Base-by-base conservation (phyloP, 1,140 invertebrate genomes). In the Atta colombica region DNA sequence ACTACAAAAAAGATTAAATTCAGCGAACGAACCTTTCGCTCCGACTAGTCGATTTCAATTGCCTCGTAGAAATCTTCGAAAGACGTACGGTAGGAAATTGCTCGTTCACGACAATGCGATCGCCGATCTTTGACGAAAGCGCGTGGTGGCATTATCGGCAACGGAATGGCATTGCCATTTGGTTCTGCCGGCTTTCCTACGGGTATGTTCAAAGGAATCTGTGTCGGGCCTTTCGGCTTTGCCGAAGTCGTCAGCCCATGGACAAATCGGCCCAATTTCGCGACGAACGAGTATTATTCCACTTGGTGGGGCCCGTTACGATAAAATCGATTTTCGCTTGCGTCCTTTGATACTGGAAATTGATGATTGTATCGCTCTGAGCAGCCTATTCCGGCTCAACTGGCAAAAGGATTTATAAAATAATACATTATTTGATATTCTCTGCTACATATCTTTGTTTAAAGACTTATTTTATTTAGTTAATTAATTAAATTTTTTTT, bases 101-200 rank as follows among this genome's bases (percentile, higher is more conserved):
- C 58, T 74, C 69, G 69, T 75, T 84, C 80, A 35, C 69, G 69
- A 84, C 80, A 84, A 75, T 84, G 55, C 80, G 69, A 81, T 81
- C 65, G 31, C n/a, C 49, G 65, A 75, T 84, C 80, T 84, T 84
- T 75, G 69, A 84, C 55, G 80, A 61, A 61, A 84, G 28, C 80
- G 55, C 80, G 55, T 63, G n/a, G 55, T 25, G 49, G 69, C 28
- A 75, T 84, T 75, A 84, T 84, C 69, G 80, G 55, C 58, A n/a
- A 61, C 55, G 39, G 55, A 82, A 82, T 39, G 25, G 53, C 39
- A 25, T 55, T 60, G 45, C 28, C 60, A 51, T 80, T 80, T 28
- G 25, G 77, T 10, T 28, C 28, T 35, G 35, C 25, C 69, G 35
- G 71, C 55, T 74, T 61, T 82, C 25, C 80, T 25, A 39, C 35